Base-by-base conservation (phyloP, 1,140 invertebrate species). In the Trichonephila clavata region DNA sequence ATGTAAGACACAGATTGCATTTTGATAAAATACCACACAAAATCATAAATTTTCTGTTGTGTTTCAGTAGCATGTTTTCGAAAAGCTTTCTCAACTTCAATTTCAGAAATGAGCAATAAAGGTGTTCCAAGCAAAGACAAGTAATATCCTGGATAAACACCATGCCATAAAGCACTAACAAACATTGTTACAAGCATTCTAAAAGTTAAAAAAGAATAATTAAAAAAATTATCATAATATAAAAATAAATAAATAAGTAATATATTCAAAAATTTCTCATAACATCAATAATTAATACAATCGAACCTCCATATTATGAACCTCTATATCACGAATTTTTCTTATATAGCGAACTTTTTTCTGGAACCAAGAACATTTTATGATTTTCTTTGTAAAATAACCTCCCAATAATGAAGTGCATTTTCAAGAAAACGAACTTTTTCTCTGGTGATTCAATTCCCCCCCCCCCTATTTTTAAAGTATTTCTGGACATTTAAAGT, bases 141-240 rank as follows among this genome's bases (percentile, higher is more conserved):
- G 50, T 93, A 93, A 81, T 93, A 93, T 5, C 92, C 92, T 32
- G 92, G 84, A 20, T 57, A 65, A 57, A 93, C 92, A 32, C 92
- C 92, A 88, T 93, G 92, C 92, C 92, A 93, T 63, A 93, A 80
- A 21, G 92, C 84, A 93, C 92, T 93, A 14, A 93, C 92, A 93
- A 93, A 93, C 92, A 93, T 93, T 80, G 92, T 93, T n/a, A 81
- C 57, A 61, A 88, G 5, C 68, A 87, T 93, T 39, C 92, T 93
- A 80, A 61, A 43, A 93, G 24, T 20, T 60, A 93, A 93, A 65
- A 92, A 10, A 0, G 18, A 60, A 16, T 8, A 77, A 57, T 50
- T 24, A 89, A 68, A 71, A 24, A 68, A 88, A 50, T 50, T 1
- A 65, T 50, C 10, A 27, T 16, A 24, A 18, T 32, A 18, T 59